These are phyloP conservation scores for Eueides isabella DNA, from an alignment of 1,140 invertebrate species.

Conservation along the genomic window DNA sequence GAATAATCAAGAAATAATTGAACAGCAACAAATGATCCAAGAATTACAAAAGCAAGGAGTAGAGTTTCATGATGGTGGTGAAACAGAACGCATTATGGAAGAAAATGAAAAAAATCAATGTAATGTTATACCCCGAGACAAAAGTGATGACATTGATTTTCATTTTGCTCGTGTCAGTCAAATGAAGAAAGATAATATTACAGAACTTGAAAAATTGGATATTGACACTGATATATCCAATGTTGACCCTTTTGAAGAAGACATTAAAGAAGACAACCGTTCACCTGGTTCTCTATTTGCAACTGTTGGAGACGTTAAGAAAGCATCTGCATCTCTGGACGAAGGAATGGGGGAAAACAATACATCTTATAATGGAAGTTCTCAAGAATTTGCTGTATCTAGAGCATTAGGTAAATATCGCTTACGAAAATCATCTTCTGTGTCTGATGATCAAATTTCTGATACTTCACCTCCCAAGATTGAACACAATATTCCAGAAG, in stretches of 20 bases:
- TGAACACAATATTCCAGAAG: constrained; percentile 74
- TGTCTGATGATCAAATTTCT: constrained; percentile 85
- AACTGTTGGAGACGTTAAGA: constrained; percentile 88
- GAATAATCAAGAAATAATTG: constrained; percentile 77
- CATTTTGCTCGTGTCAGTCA: constrained; percentile 79
- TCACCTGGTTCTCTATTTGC: constrained; percentile 87
- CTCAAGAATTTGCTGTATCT: constrained; percentile 92
- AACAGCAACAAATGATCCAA: constrained; percentile 80
- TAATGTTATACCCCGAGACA: constrained; percentile 64
- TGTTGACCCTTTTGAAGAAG: constrained; percentile 83
- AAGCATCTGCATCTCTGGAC: constrained; percentile 82
- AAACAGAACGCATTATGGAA: constrained; percentile 62
- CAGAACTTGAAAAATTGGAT: constrained; percentile 78
- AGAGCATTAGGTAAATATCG: constrained; percentile 91
- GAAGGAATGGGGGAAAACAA: constrained; percentile 84
- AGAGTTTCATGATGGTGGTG: constrained; percentile 57
- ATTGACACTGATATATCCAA: constrained; percentile 83
- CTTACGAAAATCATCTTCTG: constrained; percentile 87
- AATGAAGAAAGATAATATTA: constrained; percentile 78
- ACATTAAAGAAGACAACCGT: constrained; percentile 84
- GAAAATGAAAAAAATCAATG: constrained; percentile 64
- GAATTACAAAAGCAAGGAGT: constrained; percentile 76
- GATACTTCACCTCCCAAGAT: constrained; percentile 79
- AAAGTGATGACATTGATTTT: constrained; percentile 78
- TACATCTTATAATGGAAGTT: constrained; percentile 74